Evolutionary conservation across 2,888 invertebrate genomes (phyloP).

Genomic region (Athripsodes cinereus): DNA sequence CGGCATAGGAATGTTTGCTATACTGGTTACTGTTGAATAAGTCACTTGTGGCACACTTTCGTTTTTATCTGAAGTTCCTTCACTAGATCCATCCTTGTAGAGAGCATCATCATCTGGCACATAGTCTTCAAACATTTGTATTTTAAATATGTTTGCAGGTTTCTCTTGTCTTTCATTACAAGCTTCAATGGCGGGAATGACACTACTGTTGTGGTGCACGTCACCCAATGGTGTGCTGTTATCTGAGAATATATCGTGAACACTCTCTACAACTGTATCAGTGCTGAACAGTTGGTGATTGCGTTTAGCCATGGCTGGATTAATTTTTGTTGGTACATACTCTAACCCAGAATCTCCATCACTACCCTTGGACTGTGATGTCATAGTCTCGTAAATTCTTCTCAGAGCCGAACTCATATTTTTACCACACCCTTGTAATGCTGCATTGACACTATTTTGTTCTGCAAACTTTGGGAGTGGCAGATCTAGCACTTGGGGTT

Average conservation of each 20-base stretch:
- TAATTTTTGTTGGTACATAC: slow-evolving; percentile 46
- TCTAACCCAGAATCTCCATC: slow-evolving; percentile 32
- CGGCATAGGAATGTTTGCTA: slow-evolving; percentile 15
- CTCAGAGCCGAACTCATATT: slow-evolving; percentile 22
- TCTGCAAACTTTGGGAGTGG: slow-evolving; percentile 16
- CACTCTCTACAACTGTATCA: slow-evolving; percentile 34
- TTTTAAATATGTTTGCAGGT: slow-evolving; percentile 25
- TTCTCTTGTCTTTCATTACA: not conserved
- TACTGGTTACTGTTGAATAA: slow-evolving; percentile 12
- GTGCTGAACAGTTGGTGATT: slow-evolving; percentile 42
- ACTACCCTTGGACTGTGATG: slow-evolving; percentile 8
- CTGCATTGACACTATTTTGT: not conserved
- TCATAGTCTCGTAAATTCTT: slow-evolving; percentile 22
- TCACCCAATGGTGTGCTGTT: not conserved
- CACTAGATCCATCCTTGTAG: slow-evolving; percentile 34
- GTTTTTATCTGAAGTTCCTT: slow-evolving; percentile 4
- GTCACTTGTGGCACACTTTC: no score
- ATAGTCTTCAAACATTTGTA: slow-evolving; percentile 34
- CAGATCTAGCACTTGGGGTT: slow-evolving; percentile 7
- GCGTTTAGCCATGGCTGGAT: slow-evolving; percentile 38
- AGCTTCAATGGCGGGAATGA: not conserved
- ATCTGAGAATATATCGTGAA: slow-evolving; percentile 30
- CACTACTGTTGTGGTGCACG: no score
- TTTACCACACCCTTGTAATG: slow-evolving; percentile 6
- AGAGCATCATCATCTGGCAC: slow-evolving; percentile 48